These are phyloP conservation scores for Gambusia holbrooki DNA, from an alignment of 2,113 vertebrate genomes.

Conservation along the genomic window DNA sequence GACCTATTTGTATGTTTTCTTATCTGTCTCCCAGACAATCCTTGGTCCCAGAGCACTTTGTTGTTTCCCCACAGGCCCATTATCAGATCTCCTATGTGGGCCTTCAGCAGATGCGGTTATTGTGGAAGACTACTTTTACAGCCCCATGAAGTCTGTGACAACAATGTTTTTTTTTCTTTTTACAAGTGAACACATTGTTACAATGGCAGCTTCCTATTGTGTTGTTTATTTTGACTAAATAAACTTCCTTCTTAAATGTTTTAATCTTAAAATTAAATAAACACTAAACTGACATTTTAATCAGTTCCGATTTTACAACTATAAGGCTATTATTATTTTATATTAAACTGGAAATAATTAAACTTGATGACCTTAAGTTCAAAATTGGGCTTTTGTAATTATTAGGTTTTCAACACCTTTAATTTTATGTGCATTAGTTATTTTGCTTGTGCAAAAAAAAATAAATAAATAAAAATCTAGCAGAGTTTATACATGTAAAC, in stretches of 20 bases:
- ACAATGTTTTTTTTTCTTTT: constrained; percentile 36
- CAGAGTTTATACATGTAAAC: too few relatives aligned
- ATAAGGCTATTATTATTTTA: too few relatives aligned
- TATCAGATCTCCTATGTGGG: constrained; percentile 71
- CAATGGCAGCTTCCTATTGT: constrained; percentile 18
- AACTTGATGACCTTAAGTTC: too few relatives aligned
- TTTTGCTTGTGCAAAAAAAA: background rate
- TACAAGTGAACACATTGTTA: constrained; percentile 50
- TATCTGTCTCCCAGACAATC: constrained; percentile 77
- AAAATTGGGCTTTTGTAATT: background rate
- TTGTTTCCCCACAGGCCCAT: constrained; percentile 70
- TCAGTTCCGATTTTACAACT: background rate
- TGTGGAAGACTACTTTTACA: constrained; percentile 61
- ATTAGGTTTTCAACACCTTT: background rate
- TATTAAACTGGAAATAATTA: too few relatives aligned
- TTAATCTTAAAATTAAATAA: background rate
- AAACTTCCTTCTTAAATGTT: background rate
- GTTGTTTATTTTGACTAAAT: constrained; percentile 4
- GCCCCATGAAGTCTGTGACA: constrained; percentile 59
- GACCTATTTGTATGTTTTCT: constrained; percentile 74
- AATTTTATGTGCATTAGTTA: background rate
- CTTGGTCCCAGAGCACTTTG: constrained; percentile 69
- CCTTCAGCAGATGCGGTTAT: constrained; percentile 63
- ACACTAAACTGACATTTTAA: background rate
- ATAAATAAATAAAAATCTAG: too few relatives aligned